Base-by-base conservation (phyloP, 2,888 invertebrate genomes). In the Drosophila kanekoi region DNA sequence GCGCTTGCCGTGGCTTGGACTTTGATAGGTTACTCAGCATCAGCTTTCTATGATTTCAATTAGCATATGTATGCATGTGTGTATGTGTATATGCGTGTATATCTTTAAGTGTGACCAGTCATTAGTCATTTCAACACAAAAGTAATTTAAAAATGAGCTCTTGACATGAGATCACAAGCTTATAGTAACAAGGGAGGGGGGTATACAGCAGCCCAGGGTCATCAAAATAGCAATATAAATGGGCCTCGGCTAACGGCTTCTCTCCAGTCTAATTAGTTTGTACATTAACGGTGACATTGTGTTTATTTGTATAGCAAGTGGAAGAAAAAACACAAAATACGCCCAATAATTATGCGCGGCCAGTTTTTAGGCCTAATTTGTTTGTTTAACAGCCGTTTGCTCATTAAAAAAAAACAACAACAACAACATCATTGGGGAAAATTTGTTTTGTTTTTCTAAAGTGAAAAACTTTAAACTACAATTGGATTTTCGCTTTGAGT, bases 271-370 rank as follows among this genome's bases (percentile, higher is more conserved):
- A 84, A 84, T 84, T 88, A 88, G 88, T 71, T 86, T 75, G 77
- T 86, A 71, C 86, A 82, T 79, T 82, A 88, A 79, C 87, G 78
- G 45, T 83, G 87, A 84, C 83, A 81, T 61, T 76, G 51, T 84
- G 84, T 84, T 84, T 84, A 83, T 88, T 84, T 86, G 64, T 68
- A 68, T 23, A 71, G 73, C 73, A 67, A 79, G 82, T 81, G 70
- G 65, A 68, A 51, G 56, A 66, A 53, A 67, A 69, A 74, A 66
- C 75, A 86, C 64, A 70, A 76, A 81, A 79, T 77, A 85, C 75
- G 79, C 79, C 79, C 82, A 65, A 78, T 74, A 80, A 78, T 72
- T 77, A 59, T 65, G 48, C 51, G 60, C 41, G 72, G 66, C 64
- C 63, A 62, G 54, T 62, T 81, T 28, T 45, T 49, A 62, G 69